Conservation (phyloP, 1,140 invertebrate species). For the Diorhabda carinulata region DNA sequence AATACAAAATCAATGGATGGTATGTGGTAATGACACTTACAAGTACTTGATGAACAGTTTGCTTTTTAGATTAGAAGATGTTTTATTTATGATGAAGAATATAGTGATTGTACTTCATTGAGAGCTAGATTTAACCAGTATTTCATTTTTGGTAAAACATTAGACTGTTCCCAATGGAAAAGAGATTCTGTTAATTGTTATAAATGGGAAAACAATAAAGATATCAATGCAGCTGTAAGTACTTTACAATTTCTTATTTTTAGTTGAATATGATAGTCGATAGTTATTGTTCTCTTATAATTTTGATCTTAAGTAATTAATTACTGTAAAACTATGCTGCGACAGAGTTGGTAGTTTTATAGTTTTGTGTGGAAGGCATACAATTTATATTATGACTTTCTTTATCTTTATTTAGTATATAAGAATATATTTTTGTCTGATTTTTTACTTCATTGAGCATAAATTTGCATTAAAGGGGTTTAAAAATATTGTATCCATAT, state of each 20-base stretch:
- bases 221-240: constrained; percentile 65
- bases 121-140: constrained; percentile 79
- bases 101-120: constrained; percentile 69
- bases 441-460: too few relatives aligned
- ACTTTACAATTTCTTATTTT: not conserved
- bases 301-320: too few relatives aligned
- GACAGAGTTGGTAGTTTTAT: too few relatives aligned
- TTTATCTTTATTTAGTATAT: too few relatives aligned
- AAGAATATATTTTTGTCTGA: too few relatives aligned
- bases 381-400: too few relatives aligned
- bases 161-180: constrained; percentile 76
- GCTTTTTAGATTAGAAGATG: constrained; percentile 65
- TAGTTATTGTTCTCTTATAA: rapidly evolving
- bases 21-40: constrained; percentile 11
- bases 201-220: constrained; percentile 59
- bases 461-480: not conserved
- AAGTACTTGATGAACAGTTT: not conserved
- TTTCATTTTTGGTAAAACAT: constrained; percentile 68
- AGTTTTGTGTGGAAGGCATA: too few relatives aligned
- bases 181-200: constrained; percentile 71
- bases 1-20: constrained; percentile 41
- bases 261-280: too few relatives aligned
- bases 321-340: too few relatives aligned
- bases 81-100: constrained; percentile 71
- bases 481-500: too few relatives aligned